Base-by-base conservation (phyloP, 2,113 vertebrate genomes). In the Scomber scombrus region DNA sequence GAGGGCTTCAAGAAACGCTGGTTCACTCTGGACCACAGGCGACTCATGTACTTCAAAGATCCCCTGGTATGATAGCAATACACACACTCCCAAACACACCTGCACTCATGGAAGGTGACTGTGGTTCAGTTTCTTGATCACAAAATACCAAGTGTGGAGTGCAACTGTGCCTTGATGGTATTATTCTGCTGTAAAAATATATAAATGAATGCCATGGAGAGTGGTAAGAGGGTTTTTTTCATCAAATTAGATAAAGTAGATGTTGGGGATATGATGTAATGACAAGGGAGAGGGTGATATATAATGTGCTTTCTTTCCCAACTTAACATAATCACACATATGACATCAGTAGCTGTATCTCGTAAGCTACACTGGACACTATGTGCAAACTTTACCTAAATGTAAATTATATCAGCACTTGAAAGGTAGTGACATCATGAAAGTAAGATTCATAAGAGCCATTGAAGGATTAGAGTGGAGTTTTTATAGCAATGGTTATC, bases 1-100 rank as follows among this genome's bases (percentile, higher is more conserved):
- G 97, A 98, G 82, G 95, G 96, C n/a, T 98, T 98, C 79, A 97
- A 97, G 95, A 97, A 96, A 77, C 96, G 97, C 74, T 98, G 97
- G 97, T 97, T 98, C 88, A 97, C 96, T 0, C 91, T 98, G 69
- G 97, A 98, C 93, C 95, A 96, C 71, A 93, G 97, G 66, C 94
- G 96, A 16, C 95, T 98, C 74, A 97, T 98, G 97, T 98, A 98
- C 92, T 98, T 96, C 93, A 98, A 96, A 93, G 96, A 97, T 78
- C 97, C 96, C 6, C 91, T 98, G 96, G 97, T 98, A 93, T 82
- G 93, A 6, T 10, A 23, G 47, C 77, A 66, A 69, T 56, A 46
- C 65, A 60, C 57, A 61, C 60, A 62, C 23, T 7, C 34, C 34
- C 7, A 40, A 7, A 40, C 34, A 40, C 49, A 51, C 13, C 19